Evolutionary conservation across 1,140 invertebrate species (phyloP).

Genomic region (Bombus ignitus): DNA sequence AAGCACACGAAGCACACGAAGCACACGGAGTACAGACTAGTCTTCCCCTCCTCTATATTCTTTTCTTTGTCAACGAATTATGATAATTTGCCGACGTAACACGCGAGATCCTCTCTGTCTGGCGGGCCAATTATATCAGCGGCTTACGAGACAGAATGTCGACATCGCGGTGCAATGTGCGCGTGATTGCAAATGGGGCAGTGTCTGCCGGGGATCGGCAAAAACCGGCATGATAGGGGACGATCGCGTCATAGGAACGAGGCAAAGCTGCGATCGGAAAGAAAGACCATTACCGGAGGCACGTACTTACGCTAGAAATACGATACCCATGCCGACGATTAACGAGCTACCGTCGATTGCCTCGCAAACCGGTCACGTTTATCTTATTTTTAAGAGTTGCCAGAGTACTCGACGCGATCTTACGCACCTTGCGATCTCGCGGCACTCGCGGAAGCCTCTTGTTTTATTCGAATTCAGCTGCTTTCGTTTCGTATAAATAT

Average conservation of each 20-base stretch:
- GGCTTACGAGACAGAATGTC: constrained; percentile 16
- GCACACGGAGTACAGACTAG: background rate
- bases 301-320: constrained; percentile 42
- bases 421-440: background rate
- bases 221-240: constrained; percentile 27
- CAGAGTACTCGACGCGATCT: no score
- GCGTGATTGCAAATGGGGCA: constrained; percentile 28
- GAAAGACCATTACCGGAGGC: constrained; percentile 38
- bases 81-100: constrained; percentile 12
- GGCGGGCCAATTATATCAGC: constrained; percentile 23
- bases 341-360: constrained; percentile 32
- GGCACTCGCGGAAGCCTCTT: background rate
- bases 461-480: background rate
- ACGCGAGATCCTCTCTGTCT: background rate
- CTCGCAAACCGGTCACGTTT: constrained; percentile 35
- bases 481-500: constrained; percentile 7
- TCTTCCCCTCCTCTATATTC: background rate
- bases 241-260: constrained; percentile 19
- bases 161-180: constrained; percentile 7
- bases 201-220: constrained; percentile 2
- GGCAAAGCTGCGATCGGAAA: constrained; percentile 23
- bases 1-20: no score
- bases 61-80: constrained; percentile 11
- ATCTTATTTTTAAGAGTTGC: background rate
- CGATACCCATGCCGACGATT: constrained; percentile 30